These are phyloP conservation scores for Buceros bicornis DNA, from an alignment of 2,797 vertebrate genomes.

Conservation along the genomic window DNA sequence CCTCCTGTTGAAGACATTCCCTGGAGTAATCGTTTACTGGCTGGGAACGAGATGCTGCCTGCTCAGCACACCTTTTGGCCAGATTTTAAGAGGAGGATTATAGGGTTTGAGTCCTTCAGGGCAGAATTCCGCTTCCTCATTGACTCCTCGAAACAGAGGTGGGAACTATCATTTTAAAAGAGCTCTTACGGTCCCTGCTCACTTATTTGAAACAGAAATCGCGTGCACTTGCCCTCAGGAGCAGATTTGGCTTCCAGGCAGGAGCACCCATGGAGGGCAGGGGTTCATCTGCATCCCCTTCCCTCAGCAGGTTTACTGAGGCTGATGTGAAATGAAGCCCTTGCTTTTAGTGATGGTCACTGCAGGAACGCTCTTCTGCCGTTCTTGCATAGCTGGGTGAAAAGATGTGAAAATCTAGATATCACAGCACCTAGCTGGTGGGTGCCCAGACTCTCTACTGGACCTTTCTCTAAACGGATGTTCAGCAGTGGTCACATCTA, in stretches of 20 bases:
- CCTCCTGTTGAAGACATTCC: background rate
- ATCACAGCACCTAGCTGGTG: no score
- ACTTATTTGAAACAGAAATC: background rate
- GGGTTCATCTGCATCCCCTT: background rate
- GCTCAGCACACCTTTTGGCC: background rate
- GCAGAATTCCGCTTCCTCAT: background rate
- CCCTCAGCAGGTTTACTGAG: background rate
- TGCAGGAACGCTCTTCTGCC: background rate
- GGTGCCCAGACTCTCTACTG: background rate
- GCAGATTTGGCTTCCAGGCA: background rate
- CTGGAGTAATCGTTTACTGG: background rate
- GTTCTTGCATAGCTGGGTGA: background rate
- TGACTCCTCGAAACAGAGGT: background rate
- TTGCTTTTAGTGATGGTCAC: background rate
- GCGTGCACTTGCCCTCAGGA: background rate
- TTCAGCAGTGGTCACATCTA: background rate
- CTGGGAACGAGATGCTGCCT: background rate
- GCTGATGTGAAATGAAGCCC: background rate
- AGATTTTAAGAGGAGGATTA: background rate
- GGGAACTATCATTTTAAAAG: background rate
- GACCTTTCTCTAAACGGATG: background rate
- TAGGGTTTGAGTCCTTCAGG: background rate
- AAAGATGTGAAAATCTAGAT: no score
- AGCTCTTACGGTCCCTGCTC: background rate
- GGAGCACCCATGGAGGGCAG: background rate